Conservation (phyloP, 1,140 invertebrate genomes). For the Lasioglossum albipes region DNA sequence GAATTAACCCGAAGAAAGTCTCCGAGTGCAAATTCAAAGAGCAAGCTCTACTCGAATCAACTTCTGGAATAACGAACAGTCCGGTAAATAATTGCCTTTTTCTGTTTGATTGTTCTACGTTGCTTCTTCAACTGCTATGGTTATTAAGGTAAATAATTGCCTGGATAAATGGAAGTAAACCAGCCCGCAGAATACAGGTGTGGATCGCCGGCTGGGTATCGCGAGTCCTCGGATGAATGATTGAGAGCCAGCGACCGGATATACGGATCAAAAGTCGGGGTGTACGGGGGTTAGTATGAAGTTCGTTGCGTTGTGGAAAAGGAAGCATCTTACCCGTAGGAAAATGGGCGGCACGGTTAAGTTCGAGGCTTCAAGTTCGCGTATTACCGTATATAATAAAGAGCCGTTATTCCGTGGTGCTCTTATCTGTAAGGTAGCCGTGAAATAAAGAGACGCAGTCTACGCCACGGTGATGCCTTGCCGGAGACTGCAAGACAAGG, state of each 20-base stretch:
- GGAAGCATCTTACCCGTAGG: conserved; percentile 57
- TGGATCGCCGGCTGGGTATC: neutral
- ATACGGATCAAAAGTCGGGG: neutral
- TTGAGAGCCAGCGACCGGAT: neutral
- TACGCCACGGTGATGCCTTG: neutral
- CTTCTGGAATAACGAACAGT: too few species aligned
- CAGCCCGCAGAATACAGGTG: too few species aligned
- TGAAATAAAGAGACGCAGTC: conserved; percentile 65
- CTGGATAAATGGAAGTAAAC: too few species aligned
- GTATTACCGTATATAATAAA: conserved; percentile 70
- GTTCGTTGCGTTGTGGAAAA: conserved; percentile 33
- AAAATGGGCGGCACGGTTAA: conserved; percentile 63
- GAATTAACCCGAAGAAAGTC: too few species aligned
- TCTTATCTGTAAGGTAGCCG: conserved; percentile 63
- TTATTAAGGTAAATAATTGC: too few species aligned
- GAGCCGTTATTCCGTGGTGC: conserved; percentile 61
- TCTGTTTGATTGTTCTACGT: too few species aligned
- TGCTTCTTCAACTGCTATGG: too few species aligned
- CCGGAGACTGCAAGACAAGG: conserved; percentile 18
- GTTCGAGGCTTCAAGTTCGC: conserved; percentile 63
- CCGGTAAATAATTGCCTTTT: too few species aligned
- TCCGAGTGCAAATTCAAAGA: too few species aligned
- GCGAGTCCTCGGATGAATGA: neutral
- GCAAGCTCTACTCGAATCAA: too few species aligned
- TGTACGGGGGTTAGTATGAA: conserved; percentile 18